A percentile compares a stretch with the other conserved stretches of the same genome.
Conservation (phyloP, 2,797 vertebrate species). For the Peromyscus melanophrys region DNA sequence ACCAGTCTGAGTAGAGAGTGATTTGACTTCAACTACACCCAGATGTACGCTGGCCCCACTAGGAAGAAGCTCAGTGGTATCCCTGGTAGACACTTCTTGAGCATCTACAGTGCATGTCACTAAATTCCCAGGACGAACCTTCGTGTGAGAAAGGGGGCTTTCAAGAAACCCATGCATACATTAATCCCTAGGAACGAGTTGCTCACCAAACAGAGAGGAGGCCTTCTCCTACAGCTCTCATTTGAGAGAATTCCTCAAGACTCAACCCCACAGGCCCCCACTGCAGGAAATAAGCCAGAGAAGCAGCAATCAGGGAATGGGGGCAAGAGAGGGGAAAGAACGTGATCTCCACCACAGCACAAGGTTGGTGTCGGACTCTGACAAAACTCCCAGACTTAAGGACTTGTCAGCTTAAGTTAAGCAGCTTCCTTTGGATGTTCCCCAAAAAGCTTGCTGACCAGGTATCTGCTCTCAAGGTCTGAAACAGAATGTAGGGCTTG, state of each 20-base stretch:
- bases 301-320: conserved; percentile 81
- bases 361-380: conserved; percentile 68
- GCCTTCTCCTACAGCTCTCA: conserved; percentile 25
- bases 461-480: conserved; percentile 70
- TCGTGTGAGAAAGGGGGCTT: conserved; percentile 57
- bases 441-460: conserved; percentile 56
- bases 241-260: conserved; percentile 59
- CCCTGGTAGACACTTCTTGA: conserved; percentile 47
- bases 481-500: conserved; percentile 63
- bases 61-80: conserved; percentile 20
- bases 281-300: conserved; percentile 65
- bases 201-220: conserved; percentile 56
- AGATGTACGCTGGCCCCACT: conserved; percentile 1
- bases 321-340: conserved; percentile 62
- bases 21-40: conserved; percentile 22
- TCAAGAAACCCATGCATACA: conserved; percentile 58
- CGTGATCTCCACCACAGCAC: conserved; percentile 67
- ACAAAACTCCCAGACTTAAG: conserved; percentile 65
- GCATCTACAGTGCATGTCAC: conserved; percentile 44
- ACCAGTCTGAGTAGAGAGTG: neutral
- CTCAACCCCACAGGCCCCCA: conserved; percentile 64
- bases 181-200: conserved; percentile 41
- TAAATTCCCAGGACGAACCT: conserved; percentile 52
- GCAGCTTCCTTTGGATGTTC: conserved; percentile 63
- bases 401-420: conserved; percentile 15